Evolutionary conservation across 2,797 vertebrate species (phyloP), one percentile per base, ranked within the genome.

Genomic region (Hippocampus kuda): DNA sequence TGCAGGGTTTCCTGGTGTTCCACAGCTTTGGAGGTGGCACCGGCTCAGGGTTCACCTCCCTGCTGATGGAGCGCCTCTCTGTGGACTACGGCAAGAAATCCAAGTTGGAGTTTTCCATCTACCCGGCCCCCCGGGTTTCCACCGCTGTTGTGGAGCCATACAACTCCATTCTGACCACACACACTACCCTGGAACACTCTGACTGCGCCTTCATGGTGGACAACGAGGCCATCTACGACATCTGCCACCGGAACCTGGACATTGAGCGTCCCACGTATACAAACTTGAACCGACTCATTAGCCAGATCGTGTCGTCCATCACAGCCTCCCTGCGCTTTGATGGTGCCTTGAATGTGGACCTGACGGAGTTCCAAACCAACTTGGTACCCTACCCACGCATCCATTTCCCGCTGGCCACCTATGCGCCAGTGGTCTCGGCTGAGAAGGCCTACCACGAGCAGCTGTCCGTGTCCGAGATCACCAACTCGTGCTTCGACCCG

Each of bases 141-240:
- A 87, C 85, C 2, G 85, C 85, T 60, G 85, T 86, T 72, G 85
- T 87, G 54, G 85, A 87, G 76, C 85, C 85, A 30, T 87, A 87
- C 78, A 87, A 87, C 74, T 70, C 84, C 66, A 85, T 87, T 69
- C 67, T 87, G 59, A 85, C 86, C 84, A 88, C 87, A 65, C 87
- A 88, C 77, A 85, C 86, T 81, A 88, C 87, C 69, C 76, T 88
- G 13, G 86, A 88, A 78, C 86, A 88, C 83, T 87, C 87, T 15
- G 86, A 88, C 83, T 88, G 87, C 62, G 85, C 87, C 71, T 88
- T 88, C 78, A 87, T 88, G 86, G 86, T 88, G 4, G 86, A 88
- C 68, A 88, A 92, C 0, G 91, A 92, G 20, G 91, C 92, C 79
- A 93, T 93, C 84, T 93, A 93, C 0, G 91, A 93, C 70, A 93